Evolutionary conservation across 2,888 invertebrate genomes (phyloP).

Genomic region (Gari tellinella): DNA sequence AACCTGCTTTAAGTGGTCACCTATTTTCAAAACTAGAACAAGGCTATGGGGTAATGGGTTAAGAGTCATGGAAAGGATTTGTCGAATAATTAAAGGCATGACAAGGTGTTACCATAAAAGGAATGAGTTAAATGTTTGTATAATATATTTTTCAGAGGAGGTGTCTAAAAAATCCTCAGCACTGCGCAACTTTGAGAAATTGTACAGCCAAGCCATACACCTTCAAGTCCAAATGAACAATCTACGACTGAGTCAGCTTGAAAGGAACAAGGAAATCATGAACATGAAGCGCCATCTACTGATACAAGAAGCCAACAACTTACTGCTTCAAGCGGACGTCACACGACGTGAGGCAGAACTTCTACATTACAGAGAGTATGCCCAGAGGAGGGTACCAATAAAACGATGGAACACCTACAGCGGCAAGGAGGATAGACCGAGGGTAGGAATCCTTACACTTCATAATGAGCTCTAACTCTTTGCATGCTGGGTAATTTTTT

Average conservation of each 20-base stretch:
- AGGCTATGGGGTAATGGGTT: too few species aligned
- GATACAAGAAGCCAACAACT: slow-evolving; percentile 81
- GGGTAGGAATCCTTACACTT: too few species aligned
- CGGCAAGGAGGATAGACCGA: slow-evolving; percentile 70
- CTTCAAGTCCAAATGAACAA: slow-evolving; percentile 82
- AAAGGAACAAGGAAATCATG: slow-evolving; percentile 81
- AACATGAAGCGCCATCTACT: slow-evolving; percentile 81
- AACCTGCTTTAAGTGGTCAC: too few species aligned
- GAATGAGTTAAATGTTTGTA: too few species aligned
- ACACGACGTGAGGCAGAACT: slow-evolving; percentile 79
- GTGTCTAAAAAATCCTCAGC: slow-evolving; percentile 75
- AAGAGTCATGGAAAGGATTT: too few species aligned
- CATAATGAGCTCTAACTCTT: too few species aligned
- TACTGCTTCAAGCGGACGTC: slow-evolving; percentile 80
- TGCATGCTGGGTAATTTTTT: too few species aligned
- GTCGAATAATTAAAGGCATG: too few species aligned
- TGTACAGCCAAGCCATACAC: slow-evolving; percentile 80
- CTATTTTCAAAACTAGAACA: too few species aligned
- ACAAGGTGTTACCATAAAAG: too few species aligned
- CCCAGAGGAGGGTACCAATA: slow-evolving; percentile 66
- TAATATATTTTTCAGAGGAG: slow-evolving; percentile 65
- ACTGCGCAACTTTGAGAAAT: slow-evolving; percentile 77
- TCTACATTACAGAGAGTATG: slow-evolving; percentile 74
- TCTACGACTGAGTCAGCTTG: slow-evolving; percentile 78
- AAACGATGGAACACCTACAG: slow-evolving; percentile 81